Base-by-base conservation (phyloP, 1,140 invertebrate species). In the Sinella curviseta region DNA sequence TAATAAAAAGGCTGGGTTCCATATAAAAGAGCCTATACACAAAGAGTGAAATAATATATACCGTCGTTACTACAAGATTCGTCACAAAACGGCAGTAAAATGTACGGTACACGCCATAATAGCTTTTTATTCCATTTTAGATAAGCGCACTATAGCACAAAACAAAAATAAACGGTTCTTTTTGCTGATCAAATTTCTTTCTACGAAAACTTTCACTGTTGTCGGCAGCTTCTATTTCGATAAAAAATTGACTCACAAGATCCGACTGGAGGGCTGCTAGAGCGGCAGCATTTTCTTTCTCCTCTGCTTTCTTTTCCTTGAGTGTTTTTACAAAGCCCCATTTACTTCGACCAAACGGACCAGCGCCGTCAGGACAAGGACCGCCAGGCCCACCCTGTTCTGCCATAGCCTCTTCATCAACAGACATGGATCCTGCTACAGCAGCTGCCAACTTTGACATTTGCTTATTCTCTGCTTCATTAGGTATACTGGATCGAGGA, bases 291-390 rank as follows among this genome's bases (percentile, higher is more conserved):
- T 79, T 82, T 77, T 84, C 83, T 80, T 93, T 94, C 83, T 95
- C 94, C 87, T 95, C 94, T 14, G 94, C 93, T 88, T 96, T 95
- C 77, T 93, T 89, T 85, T 96, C 94, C 86, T 96, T 96, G 34
- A 96, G 85, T 4, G 94, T 94, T 87, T 95, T 96, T 16, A 96
- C 86, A 26, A 96, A 87, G 86, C 95, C 95, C 95, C 95, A 96
- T 87, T 95, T 95, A 84, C 94, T 95, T 33, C 92, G 91, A n/a
- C 70, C 73, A 31, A 80, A 79, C 36, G 36, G 65, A 74, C 81
- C 70, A 24, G 34, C 74, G 4, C 8, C 4, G 24, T 26, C 57
- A 17, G 57, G 24, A 14, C n/a, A n/a, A 60, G 55, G 24, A 60
- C 3, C 8, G 24, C 65, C 65, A 17, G 26, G 65, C 30, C 24